Evolutionary conservation across 2,888 invertebrate species (phyloP).

Genomic region (Cerceris rybyensis): DNA sequence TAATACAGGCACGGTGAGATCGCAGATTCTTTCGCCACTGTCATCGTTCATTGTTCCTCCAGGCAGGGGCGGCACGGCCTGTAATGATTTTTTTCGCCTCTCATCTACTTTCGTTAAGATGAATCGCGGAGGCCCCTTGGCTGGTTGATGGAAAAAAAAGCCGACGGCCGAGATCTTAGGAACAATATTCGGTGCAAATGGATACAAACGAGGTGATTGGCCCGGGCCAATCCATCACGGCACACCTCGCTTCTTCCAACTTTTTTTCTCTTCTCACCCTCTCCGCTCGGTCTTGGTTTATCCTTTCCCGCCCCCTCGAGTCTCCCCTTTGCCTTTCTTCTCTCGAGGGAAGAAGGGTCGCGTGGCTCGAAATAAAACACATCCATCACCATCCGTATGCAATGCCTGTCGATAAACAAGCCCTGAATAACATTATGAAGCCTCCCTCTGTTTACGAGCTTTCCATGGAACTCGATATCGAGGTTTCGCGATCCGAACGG

Average conservation of each 20-base stretch:
- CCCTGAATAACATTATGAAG: conserved; percentile 58
- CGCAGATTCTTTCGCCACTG: conserved; percentile 51
- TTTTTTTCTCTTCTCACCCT: conserved; percentile 26
- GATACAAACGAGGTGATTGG: conserved; percentile 78
- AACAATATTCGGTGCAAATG: conserved; percentile 77
- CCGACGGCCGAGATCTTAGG: conserved; percentile 56
- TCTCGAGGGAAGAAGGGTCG: conserved; percentile 34
- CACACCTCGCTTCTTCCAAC: conserved; percentile 53
- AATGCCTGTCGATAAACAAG: conserved; percentile 65
- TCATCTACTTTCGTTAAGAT: conserved; percentile 54
- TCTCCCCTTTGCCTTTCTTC: conserved; percentile 9
- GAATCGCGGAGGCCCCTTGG: conserved; percentile 51
- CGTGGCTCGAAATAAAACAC: conserved; percentile 66
- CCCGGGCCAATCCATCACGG: conserved; percentile 74
- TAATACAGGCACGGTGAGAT: conserved; percentile 51
- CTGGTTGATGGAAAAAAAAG: conserved; percentile 38
- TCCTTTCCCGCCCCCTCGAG: conserved; percentile 18
- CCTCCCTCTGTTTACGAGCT: conserved; percentile 32
- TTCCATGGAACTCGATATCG: conserved; percentile 3
- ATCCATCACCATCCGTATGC: conserved; percentile 71
- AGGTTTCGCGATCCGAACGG: not conserved
- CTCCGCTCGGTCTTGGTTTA: conserved; percentile 14
- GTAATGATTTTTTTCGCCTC: conserved; percentile 28
- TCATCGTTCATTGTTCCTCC: conserved; percentile 53
- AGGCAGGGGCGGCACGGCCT: conserved; percentile 11